Evolutionary conservation across 2,888 invertebrate genomes (phyloP), one percentile per base, ranked within the genome.

Genomic region (Carcina quercana): DNA sequence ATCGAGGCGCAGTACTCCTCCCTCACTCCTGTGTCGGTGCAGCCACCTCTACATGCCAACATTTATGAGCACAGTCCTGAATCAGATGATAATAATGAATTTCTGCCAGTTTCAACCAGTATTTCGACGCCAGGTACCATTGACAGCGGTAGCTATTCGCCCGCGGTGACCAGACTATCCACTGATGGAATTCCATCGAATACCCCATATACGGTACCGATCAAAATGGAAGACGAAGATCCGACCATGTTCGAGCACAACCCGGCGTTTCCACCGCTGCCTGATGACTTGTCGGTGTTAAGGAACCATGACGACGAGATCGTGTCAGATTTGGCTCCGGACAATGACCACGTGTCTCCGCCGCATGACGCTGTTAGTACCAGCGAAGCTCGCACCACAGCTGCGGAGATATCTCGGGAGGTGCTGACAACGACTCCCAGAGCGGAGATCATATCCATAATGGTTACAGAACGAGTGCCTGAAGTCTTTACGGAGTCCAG

Each of bases 231-330:
- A 42, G 82, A 83, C 39, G 82, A 83, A 37, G 82, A 83, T 37
- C 36, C 58, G 2, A 51, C 57, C 6, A 38, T 59, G 7, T 67
- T 73, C 10, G 82, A 82, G 21, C 82, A 73, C 28, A 80, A 82
- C 37, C 83, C 83, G 6, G 82, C 82, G 4, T 83, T 83, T 32
- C 83, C 83, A 0, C 83, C 83, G 1, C 54, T 80, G 14, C 82
- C 80, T 3, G 83, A 83, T 43, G 83, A 83, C 43, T 56, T 83
- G 19, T 70, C 76, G 12, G 73, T 74, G 6, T 42, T 67, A 2
- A 63, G 70, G 25, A 75, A 72, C 40, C 80, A 79, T 22, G 80
- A 75, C 14, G 82, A 82, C 34, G 82, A 79, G 45, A 61, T 65
- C 27, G 59, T 69, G 13, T 59, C 67, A 2, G 82, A 82, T 38